Percentiles rank a stretch among this genome's conserved stretches.
Evolutionary conservation across 2,113 vertebrate species (phyloP).

Genomic region (Crocuta crocuta): DNA sequence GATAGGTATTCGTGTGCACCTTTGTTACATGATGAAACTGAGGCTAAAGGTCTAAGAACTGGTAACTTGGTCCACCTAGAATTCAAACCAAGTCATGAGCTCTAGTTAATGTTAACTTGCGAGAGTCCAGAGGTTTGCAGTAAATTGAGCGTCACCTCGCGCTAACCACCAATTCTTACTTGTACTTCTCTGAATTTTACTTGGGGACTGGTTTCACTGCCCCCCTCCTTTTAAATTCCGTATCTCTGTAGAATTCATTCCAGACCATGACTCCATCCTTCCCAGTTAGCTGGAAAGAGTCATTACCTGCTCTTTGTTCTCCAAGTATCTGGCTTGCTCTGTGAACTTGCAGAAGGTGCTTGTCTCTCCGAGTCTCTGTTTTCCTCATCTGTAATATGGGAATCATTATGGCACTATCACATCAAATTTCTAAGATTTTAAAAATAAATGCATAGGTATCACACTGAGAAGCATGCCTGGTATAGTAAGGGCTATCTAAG

Average conservation of each 20-base stretch:
- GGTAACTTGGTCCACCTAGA: background rate
- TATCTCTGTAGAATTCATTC: background rate
- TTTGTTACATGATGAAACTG: background rate
- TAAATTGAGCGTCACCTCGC: background rate
- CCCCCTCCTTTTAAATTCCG: background rate
- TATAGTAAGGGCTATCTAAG: no score
- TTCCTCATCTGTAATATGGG: background rate
- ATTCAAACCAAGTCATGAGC: background rate
- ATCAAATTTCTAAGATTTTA: background rate
- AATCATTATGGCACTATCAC: background rate
- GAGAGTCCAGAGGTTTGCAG: background rate
- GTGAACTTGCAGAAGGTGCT: background rate
- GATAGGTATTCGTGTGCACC: background rate
- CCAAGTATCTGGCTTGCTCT: background rate
- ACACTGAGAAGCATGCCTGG: background rate
- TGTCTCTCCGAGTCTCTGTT: background rate
- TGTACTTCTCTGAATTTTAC: background rate
- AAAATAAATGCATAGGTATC: background rate
- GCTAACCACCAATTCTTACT: background rate
- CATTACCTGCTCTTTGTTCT: background rate
- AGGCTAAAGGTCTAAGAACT: background rate
- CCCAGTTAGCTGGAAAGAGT: background rate
- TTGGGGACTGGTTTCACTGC: background rate
- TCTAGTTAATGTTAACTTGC: background rate
- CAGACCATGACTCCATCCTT: background rate